Percentiles rank a stretch among this genome's conserved stretches.
Evolutionary conservation across 2,113 vertebrate genomes (phyloP).

Genomic region (Aegithalos caudatus): DNA sequence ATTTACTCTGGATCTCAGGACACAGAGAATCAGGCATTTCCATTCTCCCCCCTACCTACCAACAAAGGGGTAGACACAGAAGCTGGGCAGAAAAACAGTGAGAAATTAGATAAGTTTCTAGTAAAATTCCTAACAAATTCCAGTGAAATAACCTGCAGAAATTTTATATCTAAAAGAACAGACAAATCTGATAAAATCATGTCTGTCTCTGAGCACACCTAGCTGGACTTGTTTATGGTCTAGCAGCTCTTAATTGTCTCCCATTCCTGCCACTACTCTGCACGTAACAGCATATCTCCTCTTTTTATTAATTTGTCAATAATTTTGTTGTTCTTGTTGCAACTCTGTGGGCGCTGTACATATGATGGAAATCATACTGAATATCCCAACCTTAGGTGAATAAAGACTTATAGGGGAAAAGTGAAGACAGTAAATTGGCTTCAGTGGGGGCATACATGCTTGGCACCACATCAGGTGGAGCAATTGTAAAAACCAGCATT

Average conservation of each 20-base stretch:
- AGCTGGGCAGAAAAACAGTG: not conserved
- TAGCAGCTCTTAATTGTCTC: not conserved
- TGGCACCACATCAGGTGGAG: not conserved
- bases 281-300: not conserved
- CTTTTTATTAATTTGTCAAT: not conserved
- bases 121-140: not conserved
- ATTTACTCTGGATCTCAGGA: not conserved
- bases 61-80: not conserved
- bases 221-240: not conserved
- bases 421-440: not conserved
- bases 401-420: not conserved
- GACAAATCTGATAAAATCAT: not conserved
- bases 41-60: not conserved
- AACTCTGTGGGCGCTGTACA: not conserved
- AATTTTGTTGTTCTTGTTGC: not conserved
- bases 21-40: not conserved
- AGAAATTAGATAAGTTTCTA: not conserved
- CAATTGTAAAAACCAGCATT: not conserved
- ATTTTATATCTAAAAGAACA: not conserved
- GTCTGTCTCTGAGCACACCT: not conserved
- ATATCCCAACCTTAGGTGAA: not conserved
- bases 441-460: not conserved
- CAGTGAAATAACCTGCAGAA: not conserved
- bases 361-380: not conserved
- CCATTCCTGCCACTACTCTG: not conserved